These are phyloP conservation scores for Azorinus chamasolen DNA, from an alignment of 2,888 invertebrate species.

Conservation along the genomic window DNA sequence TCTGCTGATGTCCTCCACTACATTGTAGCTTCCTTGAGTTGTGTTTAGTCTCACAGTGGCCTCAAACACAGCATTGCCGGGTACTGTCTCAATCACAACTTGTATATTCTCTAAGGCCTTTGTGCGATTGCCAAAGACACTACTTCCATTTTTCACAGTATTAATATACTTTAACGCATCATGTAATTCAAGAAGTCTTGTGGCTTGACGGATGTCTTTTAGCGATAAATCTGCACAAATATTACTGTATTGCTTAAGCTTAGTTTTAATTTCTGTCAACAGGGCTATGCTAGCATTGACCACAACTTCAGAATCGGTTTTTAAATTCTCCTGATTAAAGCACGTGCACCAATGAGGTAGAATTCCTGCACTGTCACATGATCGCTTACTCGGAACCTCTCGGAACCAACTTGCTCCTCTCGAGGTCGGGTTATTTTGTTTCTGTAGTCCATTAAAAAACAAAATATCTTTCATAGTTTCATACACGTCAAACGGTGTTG, in stretches of 20 bases:
- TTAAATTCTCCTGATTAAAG: conserved; percentile 89
- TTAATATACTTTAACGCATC: conserved; percentile 82
- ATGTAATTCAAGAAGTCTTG: conserved; percentile 86
- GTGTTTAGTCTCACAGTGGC: conserved; percentile 89
- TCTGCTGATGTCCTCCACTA: conserved; percentile 90
- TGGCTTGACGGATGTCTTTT: conserved; percentile 90
- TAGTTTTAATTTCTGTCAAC: conserved; percentile 90
- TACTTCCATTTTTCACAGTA: conserved; percentile 40
- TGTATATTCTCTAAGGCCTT: conserved; percentile 86
- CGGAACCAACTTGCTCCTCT: conserved; percentile 90
- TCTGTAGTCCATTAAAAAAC: conserved; percentile 54
- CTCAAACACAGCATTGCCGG: conserved; percentile 92
- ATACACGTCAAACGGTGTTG: conserved; percentile 94
- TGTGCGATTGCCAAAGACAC: conserved; percentile 49
- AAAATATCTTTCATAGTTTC: conserved; percentile 91
- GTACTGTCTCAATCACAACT: conserved; percentile 89
- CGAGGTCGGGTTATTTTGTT: conserved; percentile 15
- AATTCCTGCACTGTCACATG: conserved; percentile 92
- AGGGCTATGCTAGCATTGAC: conserved; percentile 89
- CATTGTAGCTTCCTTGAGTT: conserved; percentile 83
- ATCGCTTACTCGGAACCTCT: conserved; percentile 90
- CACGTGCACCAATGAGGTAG: conserved; percentile 96
- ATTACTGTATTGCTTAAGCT: conserved; percentile 86
- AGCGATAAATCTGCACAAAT: conserved; percentile 88
- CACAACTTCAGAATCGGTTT: conserved; percentile 88